These are phyloP conservation scores for Aradus depressus DNA, from an alignment of 2,888 invertebrate species.

Conservation along the genomic window DNA sequence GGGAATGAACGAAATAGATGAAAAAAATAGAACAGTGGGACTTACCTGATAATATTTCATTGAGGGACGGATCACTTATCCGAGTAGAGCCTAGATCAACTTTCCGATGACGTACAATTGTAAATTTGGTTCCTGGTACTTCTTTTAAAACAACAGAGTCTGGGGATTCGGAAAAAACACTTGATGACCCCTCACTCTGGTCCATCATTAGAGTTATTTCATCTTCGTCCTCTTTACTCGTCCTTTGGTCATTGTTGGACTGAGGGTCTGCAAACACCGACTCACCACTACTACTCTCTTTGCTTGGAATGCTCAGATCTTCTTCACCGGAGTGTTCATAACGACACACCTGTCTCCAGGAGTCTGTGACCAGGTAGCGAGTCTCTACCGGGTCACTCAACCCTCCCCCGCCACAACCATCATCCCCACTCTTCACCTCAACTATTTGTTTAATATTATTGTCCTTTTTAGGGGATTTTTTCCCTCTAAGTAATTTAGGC, in stretches of 20 bases:
- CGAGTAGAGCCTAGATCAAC: conserved; percentile 47
- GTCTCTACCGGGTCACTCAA: conserved; percentile 28
- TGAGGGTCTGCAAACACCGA: conserved; percentile 22
- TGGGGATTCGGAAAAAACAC: conserved; percentile 11
- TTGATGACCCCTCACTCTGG: conserved; percentile 27
- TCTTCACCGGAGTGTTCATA: conserved; percentile 29
- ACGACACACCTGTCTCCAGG: conserved; percentile 37
- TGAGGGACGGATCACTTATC: conserved; percentile 26
- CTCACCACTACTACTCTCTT: conserved; percentile 25
- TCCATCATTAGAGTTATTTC: conserved; percentile 28
- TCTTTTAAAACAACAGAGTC: conserved; percentile 16
- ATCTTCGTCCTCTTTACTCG: conserved; percentile 36
- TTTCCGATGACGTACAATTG: conserved; percentile 48
- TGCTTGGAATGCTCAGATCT: conserved; percentile 21
- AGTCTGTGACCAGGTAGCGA: conserved; percentile 37
- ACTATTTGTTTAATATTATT: conserved; percentile 23
- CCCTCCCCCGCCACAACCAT: conserved; percentile 19
- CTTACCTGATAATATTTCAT: conserved; percentile 23
- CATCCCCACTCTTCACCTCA: conserved; percentile 17
- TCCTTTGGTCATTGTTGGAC: conserved; percentile 24
- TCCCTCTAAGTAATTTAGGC: conserved; percentile 29
- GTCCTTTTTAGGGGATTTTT: conserved; percentile 30
- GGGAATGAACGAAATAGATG: too few species aligned
- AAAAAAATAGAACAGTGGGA: neutral
- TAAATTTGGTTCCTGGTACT: conserved; percentile 41